Conservation (phyloP, 2,113 vertebrate species). For the Microtus ochrogaster region DNA sequence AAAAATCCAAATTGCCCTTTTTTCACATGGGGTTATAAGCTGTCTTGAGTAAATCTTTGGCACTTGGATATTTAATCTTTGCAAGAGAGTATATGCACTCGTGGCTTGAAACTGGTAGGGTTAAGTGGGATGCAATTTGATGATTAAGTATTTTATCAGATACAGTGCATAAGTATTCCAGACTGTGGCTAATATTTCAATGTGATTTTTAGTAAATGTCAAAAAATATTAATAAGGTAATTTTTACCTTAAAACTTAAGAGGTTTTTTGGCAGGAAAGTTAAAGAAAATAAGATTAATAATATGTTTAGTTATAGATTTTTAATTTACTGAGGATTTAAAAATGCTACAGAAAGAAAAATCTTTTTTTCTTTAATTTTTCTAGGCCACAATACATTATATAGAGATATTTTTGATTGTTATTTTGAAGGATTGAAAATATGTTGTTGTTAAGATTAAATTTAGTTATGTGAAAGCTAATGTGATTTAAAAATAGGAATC, state of each 20-base stretch:
- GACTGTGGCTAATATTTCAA: slow-evolving; percentile 28
- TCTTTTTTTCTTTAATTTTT: slow-evolving; percentile 21
- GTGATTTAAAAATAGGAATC: slow-evolving; percentile 45
- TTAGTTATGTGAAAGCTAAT: slow-evolving; percentile 39
- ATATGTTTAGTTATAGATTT: slow-evolving; percentile 50
- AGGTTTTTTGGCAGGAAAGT: background rate
- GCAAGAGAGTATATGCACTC: slow-evolving; percentile 42
- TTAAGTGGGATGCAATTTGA: slow-evolving; percentile 63
- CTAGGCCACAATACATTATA: background rate
- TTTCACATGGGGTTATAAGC: slow-evolving; percentile 50
- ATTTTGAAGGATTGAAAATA: slow-evolving; percentile 50
- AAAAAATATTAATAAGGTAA: background rate
- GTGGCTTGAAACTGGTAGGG: slow-evolving; percentile 52
- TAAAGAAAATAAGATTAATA: slow-evolving; percentile 36
- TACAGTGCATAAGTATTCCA: slow-evolving; percentile 26
- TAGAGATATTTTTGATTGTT: background rate
- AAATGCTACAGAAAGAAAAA: slow-evolving; percentile 24
- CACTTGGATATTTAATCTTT: slow-evolving; percentile 60
- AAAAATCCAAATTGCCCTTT: slow-evolving; percentile 51
- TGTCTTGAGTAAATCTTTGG: slow-evolving; percentile 50
- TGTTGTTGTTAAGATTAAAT: background rate
- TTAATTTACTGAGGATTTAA: slow-evolving; percentile 32
- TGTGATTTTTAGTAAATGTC: slow-evolving; percentile 38
- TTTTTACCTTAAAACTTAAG: slow-evolving; percentile 41
- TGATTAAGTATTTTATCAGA: slow-evolving; percentile 37